Evolutionary conservation across 1,140 invertebrate genomes (phyloP).

Genomic region (Dinothrombium tinctorium): DNA sequence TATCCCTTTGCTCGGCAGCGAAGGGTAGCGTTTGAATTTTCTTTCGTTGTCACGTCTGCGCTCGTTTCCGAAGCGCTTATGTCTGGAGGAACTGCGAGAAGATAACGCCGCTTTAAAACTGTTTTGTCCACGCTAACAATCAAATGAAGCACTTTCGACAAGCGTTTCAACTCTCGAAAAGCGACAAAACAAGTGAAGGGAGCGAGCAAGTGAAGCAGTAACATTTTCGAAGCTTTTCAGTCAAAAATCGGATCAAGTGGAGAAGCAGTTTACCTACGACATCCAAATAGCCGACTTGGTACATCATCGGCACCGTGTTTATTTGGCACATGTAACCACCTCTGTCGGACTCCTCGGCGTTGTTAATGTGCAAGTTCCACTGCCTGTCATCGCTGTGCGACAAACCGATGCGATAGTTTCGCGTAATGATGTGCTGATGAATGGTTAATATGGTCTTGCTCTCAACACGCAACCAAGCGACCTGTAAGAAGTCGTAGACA

Average conservation of each 20-base stretch:
- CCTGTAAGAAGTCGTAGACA: conserved; percentile 6
- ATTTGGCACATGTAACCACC: conserved; percentile 16
- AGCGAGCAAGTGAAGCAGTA: background rate
- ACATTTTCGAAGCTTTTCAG: background rate
- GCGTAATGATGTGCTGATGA: conserved; percentile 65
- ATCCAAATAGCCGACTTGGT: conserved; percentile 69
- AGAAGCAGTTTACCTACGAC: conserved; percentile 62
- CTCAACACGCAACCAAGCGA: conserved; percentile 78
- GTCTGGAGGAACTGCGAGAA: conserved; percentile 51
- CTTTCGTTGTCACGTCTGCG: conserved; percentile 54
- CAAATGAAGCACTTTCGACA: too few relatives aligned
- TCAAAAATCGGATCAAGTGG: background rate
- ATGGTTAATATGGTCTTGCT: conserved; percentile 76
- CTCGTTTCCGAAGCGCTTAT: conserved; percentile 69
- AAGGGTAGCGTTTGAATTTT: conserved; percentile 63
- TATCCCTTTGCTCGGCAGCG: conserved; percentile 67
- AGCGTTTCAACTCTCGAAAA: too few relatives aligned
- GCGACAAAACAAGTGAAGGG: too few relatives aligned
- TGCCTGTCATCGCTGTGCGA: conserved; percentile 47
- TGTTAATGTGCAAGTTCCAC: conserved; percentile 53
- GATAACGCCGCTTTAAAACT: background rate
- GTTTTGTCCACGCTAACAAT: background rate
- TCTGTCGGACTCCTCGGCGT: conserved; percentile 67
- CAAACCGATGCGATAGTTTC: conserved; percentile 66
- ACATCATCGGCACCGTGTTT: conserved; percentile 44